Percentiles rank a stretch among this genome's conserved stretches.
phyloP scores from a whole-genome alignment of 1,140 invertebrate species.

The Megathymus violae region DNA sequence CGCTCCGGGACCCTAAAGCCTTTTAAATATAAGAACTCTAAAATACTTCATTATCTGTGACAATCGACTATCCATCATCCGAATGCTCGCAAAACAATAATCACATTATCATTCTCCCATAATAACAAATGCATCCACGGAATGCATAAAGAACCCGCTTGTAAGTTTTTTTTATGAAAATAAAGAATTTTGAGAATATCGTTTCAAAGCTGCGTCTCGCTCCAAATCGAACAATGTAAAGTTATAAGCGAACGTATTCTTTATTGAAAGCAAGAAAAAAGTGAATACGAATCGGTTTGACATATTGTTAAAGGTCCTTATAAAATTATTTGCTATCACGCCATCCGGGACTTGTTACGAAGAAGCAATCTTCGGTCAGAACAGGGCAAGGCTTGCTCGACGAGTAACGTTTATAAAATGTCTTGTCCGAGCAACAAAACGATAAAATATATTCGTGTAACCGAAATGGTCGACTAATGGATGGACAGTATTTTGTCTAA shows the following conservation, averaged over 20 bases:
- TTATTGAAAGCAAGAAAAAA: conserved; percentile 80
- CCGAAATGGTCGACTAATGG: conserved; percentile 54
- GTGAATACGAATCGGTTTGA: conserved; percentile 67
- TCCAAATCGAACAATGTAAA: conserved; percentile 79
- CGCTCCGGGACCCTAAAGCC: conserved; percentile 54
- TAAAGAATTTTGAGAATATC: conserved; percentile 76
- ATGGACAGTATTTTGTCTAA: conserved; percentile 57
- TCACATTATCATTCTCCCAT: conserved; percentile 82
- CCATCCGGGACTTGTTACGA: conserved; percentile 70
- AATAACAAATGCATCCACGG: conserved; percentile 79
- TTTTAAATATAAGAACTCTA: conserved; percentile 65
- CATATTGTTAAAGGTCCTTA: conserved; percentile 82
- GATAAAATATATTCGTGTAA: conserved; percentile 54
- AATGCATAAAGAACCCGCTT: conserved; percentile 81
- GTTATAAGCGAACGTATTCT: conserved; percentile 78
- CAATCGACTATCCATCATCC: conserved; percentile 79
- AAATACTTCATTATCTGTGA: conserved; percentile 81
- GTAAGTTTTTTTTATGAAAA: conserved; percentile 70
- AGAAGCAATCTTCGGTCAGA: conserved; percentile 68
- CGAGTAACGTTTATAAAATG: conserved; percentile 57
- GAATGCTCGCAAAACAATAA: conserved; percentile 82
- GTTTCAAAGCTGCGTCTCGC: conserved; percentile 61
- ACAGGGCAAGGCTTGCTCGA: conserved; percentile 59
- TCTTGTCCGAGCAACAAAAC: conserved; percentile 61
- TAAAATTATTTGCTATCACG: conserved; percentile 83